Evolutionary conservation across 2,113 vertebrate species (phyloP), one percentile per base, ranked within the genome.

Genomic region (Anthoscopus minutus): DNA sequence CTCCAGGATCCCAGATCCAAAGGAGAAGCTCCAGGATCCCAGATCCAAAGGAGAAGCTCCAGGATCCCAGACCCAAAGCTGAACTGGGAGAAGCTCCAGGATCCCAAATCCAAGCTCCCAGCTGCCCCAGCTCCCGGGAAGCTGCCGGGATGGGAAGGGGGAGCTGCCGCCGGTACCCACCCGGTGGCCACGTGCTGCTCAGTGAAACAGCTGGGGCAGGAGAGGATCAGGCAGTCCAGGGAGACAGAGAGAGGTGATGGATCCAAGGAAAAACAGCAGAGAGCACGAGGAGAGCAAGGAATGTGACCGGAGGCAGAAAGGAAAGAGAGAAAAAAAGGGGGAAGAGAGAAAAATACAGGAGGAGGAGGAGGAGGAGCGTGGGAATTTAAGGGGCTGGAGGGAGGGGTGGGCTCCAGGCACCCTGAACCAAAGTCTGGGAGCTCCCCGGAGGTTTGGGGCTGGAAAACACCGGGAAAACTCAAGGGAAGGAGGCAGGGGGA

Each of bases 131-230:
- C 7, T 12, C 6, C 60, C n/a, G n/a, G n/a, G n/a, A n/a, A n/a
- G n/a, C n/a, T n/a, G n/a, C n/a, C n/a, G n/a, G n/a, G n/a, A n/a
- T n/a, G n/a, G 73, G 37, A 23, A 64, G 60, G 28, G 48, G 81
- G 4, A 28, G 70, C 70, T 23, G 83, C 11, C 2, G n/a, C 92
- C 67, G 71, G 97, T 98, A 98, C 98, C 97, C 98, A 98, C 98
- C 98, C 97, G 92, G 96, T 91, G 12, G 97, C 66, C 94, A 97
- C 50, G 96, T 98, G 98, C 97, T 98, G 98, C 96, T 98, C 97
- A 96, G 97, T 97, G 96, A 97, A 98, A 98, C 98, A 98, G 96
- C 98, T 98, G 96, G 96, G 96, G 44, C 81, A 90, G 96, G 45
- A 96, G 48, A 85, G 85, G 6, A n/a, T n/a, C n/a, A n/a, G n/a